Evolutionary conservation across 1,140 invertebrate genomes (phyloP).

Genomic region (Daktulosphaira vitifoliae): DNA sequence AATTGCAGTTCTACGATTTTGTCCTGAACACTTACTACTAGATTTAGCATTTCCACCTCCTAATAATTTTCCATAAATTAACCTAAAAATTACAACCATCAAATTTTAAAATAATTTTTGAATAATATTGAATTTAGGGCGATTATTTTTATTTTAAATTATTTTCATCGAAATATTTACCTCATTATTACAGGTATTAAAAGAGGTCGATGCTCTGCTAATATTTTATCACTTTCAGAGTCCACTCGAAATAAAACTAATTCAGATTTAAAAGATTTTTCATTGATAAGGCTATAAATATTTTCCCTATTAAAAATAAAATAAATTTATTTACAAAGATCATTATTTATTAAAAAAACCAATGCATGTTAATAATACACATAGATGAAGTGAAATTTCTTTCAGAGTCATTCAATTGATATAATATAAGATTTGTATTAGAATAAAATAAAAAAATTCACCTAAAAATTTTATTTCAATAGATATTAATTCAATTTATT

Average conservation of each 20-base stretch:
- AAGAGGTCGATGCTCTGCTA: constrained; percentile 59
- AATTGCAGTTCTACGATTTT: constrained; percentile 62
- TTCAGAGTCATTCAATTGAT: too few relatives aligned
- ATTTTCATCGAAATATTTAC: background rate
- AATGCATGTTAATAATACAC: too few relatives aligned
- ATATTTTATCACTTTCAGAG: constrained; percentile 56
- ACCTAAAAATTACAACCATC: constrained; percentile 40
- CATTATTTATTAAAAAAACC: too few relatives aligned
- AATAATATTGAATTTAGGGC: too few relatives aligned
- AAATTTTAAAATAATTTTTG: background rate
- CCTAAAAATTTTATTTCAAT: too few relatives aligned
- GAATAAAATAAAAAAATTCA: too few relatives aligned
- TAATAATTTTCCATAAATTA: constrained; percentile 51
- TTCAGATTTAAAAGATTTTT: constrained; percentile 79
- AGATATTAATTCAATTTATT: too few relatives aligned
- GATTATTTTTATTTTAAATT: too few relatives aligned
- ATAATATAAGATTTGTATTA: too few relatives aligned
- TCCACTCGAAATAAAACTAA: constrained; percentile 69
- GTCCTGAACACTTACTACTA: constrained; percentile 44
- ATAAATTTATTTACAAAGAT: constrained; percentile 68
- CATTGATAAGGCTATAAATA: constrained; percentile 68
- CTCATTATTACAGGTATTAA: constrained; percentile 74
- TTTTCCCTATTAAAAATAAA: constrained; percentile 66
- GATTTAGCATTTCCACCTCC: constrained; percentile 46
- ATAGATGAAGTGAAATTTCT: too few relatives aligned